Conservation (phyloP, 2,113 vertebrate species). For the Tychaedon coryphoeus region DNA sequence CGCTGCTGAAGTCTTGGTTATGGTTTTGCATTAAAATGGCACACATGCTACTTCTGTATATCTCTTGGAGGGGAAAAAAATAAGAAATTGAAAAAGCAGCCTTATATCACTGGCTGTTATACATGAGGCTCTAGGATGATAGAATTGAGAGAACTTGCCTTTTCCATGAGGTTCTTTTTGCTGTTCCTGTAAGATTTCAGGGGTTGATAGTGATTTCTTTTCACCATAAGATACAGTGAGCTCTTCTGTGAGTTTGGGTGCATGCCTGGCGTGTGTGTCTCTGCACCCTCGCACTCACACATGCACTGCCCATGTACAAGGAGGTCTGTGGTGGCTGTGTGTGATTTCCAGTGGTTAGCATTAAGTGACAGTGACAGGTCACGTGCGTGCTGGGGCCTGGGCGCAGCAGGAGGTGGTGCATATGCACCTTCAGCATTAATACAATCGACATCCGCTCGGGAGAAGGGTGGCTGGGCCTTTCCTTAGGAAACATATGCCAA, state of each 20-base stretch:
- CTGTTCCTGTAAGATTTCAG: not conserved
- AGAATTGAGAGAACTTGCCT: not conserved
- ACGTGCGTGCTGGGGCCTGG: not conserved
- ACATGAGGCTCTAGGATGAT: not conserved
- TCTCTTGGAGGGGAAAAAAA: not conserved
- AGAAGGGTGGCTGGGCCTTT: constrained; percentile 45
- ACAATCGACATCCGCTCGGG: constrained; percentile 22
- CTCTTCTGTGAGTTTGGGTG: not conserved
- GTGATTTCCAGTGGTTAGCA: not conserved
- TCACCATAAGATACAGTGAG: not conserved
- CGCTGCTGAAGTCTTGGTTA: not conserved
- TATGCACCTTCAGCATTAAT: constrained; percentile 38
- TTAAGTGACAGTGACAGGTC: constrained; percentile 51
- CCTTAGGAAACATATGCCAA: constrained; percentile 61
- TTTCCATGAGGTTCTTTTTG: not conserved
- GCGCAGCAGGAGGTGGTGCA: constrained; percentile 51
- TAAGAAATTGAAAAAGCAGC: not conserved
- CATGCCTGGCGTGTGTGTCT: not conserved
- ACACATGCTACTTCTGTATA: not conserved
- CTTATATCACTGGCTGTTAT: not conserved
- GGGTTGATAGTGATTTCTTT: not conserved
- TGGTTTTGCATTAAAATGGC: not conserved
- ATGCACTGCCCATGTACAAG: not conserved
- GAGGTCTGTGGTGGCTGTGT: not conserved
- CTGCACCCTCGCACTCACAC: not conserved